phyloP scores from a whole-genome alignment of 1,140 invertebrate genomes.

The Drosophila orosa region DNA sequence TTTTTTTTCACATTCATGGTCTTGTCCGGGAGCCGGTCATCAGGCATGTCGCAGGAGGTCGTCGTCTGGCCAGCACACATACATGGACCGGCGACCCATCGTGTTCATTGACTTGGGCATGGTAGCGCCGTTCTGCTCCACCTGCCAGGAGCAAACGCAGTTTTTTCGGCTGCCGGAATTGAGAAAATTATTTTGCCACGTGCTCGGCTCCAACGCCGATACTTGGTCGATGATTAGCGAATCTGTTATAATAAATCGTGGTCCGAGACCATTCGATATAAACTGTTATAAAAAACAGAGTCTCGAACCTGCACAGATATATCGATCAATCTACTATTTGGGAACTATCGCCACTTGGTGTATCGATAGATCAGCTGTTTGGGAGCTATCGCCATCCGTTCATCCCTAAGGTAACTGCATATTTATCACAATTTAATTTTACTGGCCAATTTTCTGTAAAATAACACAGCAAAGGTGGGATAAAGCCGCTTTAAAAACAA shows the following conservation, averaged over 20 bases:
- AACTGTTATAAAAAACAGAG: no score
- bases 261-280: no score
- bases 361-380: slow-evolving; percentile 24
- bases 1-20: slow-evolving; percentile 91
- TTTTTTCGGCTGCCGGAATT: slow-evolving; percentile 99
- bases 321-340: no score
- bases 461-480: neutral
- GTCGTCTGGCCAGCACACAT: slow-evolving; percentile 98
- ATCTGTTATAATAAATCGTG: no score
- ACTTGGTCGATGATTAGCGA: no score
- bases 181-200: slow-evolving; percentile 94
- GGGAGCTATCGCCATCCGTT: neutral
- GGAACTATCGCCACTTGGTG: neutral
- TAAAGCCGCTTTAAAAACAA: neutral
- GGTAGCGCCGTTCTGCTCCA: slow-evolving; percentile 95
- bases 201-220: slow-evolving; percentile 93
- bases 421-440: slow-evolving; percentile 8
- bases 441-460: slow-evolving; percentile 4
- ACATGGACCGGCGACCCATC: slow-evolving; percentile 96
- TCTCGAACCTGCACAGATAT: no score
- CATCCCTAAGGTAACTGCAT: slow-evolving; percentile 30
- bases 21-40: slow-evolving; percentile 99
- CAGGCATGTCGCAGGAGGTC: slow-evolving; percentile 97
- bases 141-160: slow-evolving; percentile 98
- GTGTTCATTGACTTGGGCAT: slow-evolving; percentile 99